phyloP scores from a whole-genome alignment of 2,888 invertebrate genomes.

The Eupithecia exiguata region DNA sequence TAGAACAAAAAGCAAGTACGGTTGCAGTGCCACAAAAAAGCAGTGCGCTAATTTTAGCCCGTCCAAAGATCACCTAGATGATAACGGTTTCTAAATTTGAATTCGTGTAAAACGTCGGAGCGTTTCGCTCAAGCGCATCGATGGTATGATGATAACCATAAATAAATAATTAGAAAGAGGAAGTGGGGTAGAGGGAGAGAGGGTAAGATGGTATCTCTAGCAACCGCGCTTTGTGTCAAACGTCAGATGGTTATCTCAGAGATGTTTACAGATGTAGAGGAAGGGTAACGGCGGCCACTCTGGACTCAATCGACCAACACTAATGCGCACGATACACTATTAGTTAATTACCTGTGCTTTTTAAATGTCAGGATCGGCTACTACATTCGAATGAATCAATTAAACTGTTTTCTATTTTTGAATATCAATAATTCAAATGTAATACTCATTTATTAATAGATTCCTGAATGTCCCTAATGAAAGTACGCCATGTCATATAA shows the following conservation, averaged over 20 bases:
- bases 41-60: conserved; percentile 59
- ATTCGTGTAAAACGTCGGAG: conserved; percentile 70
- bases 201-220: conserved; percentile 77
- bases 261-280: conserved; percentile 83
- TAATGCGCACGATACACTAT: conserved; percentile 70
- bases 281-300: conserved; percentile 76
- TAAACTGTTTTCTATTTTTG: conserved; percentile 30
- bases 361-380: conserved; percentile 51
- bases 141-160: conserved; percentile 81
- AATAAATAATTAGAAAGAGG: conserved; percentile 82
- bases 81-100: conserved; percentile 78
- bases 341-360: conserved; percentile 74
- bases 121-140: conserved; percentile 79
- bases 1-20: conserved; percentile 11
- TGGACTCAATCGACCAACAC: conserved; percentile 74
- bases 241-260: conserved; percentile 81
- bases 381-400: conserved; percentile 47
- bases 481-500: background rate
- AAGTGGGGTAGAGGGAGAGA: conserved; percentile 60
- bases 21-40: conserved; percentile 40
- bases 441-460: background rate
- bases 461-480: background rate
- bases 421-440: background rate
- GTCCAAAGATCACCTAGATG: conserved; percentile 73
- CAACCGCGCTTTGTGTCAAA: conserved; percentile 84